Base-by-base conservation (phyloP, 2,113 vertebrate species). In the Brachionichthys hirsutus region DNA sequence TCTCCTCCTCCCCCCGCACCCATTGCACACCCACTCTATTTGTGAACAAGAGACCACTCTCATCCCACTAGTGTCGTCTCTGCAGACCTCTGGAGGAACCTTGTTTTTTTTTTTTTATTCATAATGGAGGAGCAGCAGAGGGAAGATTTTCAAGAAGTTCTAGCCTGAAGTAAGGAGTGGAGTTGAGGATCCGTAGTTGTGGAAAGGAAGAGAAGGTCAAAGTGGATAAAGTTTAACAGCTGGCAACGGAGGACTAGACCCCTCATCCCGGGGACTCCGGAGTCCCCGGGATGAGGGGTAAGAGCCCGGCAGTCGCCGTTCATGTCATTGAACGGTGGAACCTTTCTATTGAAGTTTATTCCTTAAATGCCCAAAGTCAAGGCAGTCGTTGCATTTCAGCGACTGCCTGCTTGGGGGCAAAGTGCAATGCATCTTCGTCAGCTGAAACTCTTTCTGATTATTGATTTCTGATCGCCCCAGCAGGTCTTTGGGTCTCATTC, bases 91-190 rank as follows among this genome's bases (percentile, higher is more conserved):
- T 38, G 30, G 35, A 49, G 51, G n/a, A 72, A 22, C 50, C 38
- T 34, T 58, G 62, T 70, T 62, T 63, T 57, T 34, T 58, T 58
- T 70, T 62, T 63, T 57, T 65, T 55, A 66, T 73, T 70, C 44
- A 73, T 67, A 35, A 68, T 43, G 50, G 58, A 73, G 67, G 45
- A 19, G 47, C 51, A 65, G 35, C 4, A 4, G 17, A 58, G 30
- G 38, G 49, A 42, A 46, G 43, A 8, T 16, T 45, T 65, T 69
- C 24, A 73, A 46, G 60, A 72, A 67, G 55, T 57, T 40, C 1
- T 30, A 8, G 24, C 24, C 24, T 30, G 24, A 30, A 30, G 24
- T 4, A 30, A 30, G 8, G 24, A 8, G 5, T 30, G 24, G 3
- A 30, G n/a, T 19, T 12, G 8, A 43, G 7, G 35, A 42, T 43